Evolutionary conservation across 2,113 vertebrate species (phyloP).

Genomic region (Oryzias curvinotus): DNA sequence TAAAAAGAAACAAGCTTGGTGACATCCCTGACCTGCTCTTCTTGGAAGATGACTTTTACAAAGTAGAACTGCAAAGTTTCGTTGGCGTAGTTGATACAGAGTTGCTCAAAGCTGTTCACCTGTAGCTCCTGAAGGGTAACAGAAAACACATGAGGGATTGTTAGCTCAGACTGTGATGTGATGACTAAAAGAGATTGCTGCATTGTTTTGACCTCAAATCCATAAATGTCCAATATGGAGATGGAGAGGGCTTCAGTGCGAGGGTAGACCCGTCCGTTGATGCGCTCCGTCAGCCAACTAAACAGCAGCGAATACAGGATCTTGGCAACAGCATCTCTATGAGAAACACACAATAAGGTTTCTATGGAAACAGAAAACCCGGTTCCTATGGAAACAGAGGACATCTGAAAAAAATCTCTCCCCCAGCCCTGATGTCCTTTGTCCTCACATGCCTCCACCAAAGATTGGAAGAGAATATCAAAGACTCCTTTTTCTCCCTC

Average conservation of each 20-base stretch:
- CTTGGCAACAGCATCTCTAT: constrained; percentile 98
- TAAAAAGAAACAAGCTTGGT: not conserved
- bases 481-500: constrained; percentile 33
- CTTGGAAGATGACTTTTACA: constrained; percentile 92
- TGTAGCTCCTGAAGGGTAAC: constrained; percentile 67
- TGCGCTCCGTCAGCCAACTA: constrained; percentile 89
- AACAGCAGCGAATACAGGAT: constrained; percentile 96
- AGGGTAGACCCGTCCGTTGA: constrained; percentile 91
- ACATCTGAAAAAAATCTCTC: constrained; percentile 60
- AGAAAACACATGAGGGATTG: constrained; percentile 6
- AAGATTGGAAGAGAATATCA: constrained; percentile 53
- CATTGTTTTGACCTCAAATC: constrained; percentile 86
- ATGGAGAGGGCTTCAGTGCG: constrained; percentile 87
- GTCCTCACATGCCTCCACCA: constrained; percentile 65
- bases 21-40: constrained; percentile 87
- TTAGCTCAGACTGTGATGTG: constrained; percentile 5
- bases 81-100: constrained; percentile 97
- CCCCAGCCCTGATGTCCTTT: constrained; percentile 55
- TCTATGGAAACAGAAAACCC: constrained; percentile 68
- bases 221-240: constrained; percentile 95
- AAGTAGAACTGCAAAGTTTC: constrained; percentile 96
- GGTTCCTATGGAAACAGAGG: constrained; percentile 75
- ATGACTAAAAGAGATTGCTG: not conserved
- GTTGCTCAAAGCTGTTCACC: constrained; percentile 95
- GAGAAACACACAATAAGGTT: constrained; percentile 67